Base-by-base conservation (phyloP, 2,797 vertebrate species). In the Rhinatrema bivittatum region DNA sequence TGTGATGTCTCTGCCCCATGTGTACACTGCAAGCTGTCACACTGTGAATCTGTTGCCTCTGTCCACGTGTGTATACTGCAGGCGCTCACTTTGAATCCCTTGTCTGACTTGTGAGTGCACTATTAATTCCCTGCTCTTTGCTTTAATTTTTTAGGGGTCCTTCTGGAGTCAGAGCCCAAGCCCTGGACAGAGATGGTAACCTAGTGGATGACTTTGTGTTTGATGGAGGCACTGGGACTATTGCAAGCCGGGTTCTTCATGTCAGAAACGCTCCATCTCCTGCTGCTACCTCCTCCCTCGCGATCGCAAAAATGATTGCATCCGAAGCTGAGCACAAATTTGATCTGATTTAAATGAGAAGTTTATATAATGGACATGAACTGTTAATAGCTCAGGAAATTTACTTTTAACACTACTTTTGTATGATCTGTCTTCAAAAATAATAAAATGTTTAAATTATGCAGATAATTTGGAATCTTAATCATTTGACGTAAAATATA, bases 131-230 rank as follows among this genome's bases (percentile, higher is more conserved):
- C n/a, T n/a, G n/a, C n/a, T n/a, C n/a, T n/a, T n/a, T n/a, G n/a
- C n/a, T 11, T 29, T 29, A 30, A 12, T 25, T 14, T 16, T 26
- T 4, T 32, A 48, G 45, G 74, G 95, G 95, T 38, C 94, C 94
- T 0, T 76, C 95, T 0, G 95, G 95, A 4, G 94, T 99, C 23
- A 76, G 95, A 40, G 95, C 95, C 10, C 93, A 93, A 68, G 95
- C 95, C 4, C 50, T 99, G 48, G 91, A 96, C 60, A 68, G 56
- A 0, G 56, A 82, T 0, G 95, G 95, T 4, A 94, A 90, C 39
- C 67, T 99, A 2, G 79, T 99, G 43, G 94, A 99, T 5, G 95
- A 99, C 54, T 98, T 99, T 32, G 91, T 98, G 27, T 99, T 98
- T 7, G 93, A 97, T 1, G 87, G 88, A 2, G 94, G 94, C 7